Evolutionary conservation across 2,113 vertebrate genomes (phyloP), one percentile per base, ranked within the genome.

Genomic region (Bos indicus): DNA sequence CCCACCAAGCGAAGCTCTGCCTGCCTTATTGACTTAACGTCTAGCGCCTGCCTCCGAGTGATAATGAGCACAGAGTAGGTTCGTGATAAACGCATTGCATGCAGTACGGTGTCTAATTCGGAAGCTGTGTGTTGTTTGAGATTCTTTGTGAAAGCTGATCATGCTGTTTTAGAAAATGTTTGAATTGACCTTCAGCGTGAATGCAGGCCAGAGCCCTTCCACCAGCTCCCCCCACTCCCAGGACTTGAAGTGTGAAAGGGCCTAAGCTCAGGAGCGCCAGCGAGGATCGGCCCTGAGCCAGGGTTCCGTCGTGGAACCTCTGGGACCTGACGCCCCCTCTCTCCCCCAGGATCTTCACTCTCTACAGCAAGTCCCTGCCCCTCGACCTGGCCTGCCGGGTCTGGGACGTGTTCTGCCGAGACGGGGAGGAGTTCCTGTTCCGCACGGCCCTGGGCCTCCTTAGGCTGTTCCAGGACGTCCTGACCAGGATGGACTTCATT

Each of bases 401-500:
- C 54, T 99, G 99, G 99, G 99, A 99, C 16, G 99, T 99, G 82
- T 99, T 99, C 98, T 99, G 99, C 95, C 98, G 99, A 0, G 99
- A 99, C 5, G 99, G 99, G 2, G 99, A 99, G 94, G 99, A 99
- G 99, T 99, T 99, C 94, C 98, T 99, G 19, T 99, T 99, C 98
- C 99, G 99, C 95, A 99, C 99, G 23, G 99, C 99, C 0, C 98
- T 99, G 97, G 99, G 99, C 92, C 98, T 99, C 98, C 98, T 99
- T 94, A 99, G 98, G 87, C 99, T 99, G 77, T 99, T 99, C 91
- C 99, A 99, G 98, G 99, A 99, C 97, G 98, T 99, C 98, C 99
- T 99, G 98, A 99, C 99, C 92, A 98, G 98, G 98, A 99, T 99
- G 99, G 99, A 99, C 99, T 99, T 99, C 98, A 99, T 99, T 98